Base-by-base conservation (phyloP, 2,888 invertebrate genomes). In the Hirtodrosophila confusa region DNA sequence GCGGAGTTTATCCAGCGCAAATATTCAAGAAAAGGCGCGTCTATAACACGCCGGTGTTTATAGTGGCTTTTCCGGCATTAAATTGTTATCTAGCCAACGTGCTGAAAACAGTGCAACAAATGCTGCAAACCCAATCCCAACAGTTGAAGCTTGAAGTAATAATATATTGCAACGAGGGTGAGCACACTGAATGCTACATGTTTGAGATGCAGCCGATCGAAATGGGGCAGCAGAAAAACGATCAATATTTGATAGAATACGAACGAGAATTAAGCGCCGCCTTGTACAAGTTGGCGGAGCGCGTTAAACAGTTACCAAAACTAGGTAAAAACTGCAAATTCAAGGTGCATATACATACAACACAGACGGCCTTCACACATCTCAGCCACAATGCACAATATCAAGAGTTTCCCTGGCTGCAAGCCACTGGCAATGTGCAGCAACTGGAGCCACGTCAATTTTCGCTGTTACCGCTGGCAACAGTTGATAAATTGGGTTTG, bases 331-430 rank as follows among this genome's bases (percentile, higher is more conserved):
- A 75, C 53, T 74, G 78, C 0, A 88, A 82, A 37, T 91, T 91
- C 33, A 90, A 86, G 53, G 55, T 91, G 6, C 77, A 89, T 4
- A 51, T 91, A 0, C 88, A 90, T 33, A 91, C 91, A 4, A 89
- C 89, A 1, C 89, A 91, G 50, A 54, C 83, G 0, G 87, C 79
- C 1, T 91, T 90, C 47, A 75, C 88, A 0, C 80, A 86, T 23
- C 64, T 90, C 0, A 89, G 80, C 31, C 86, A 90, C 23, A 84
- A 89, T 29, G 47, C 90, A 2, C 66, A 82, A 4, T 80, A 88
- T 43, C 89, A 91, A 77, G 89, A 90, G 9, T 91, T 90, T 54
- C 90, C 91, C 3, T 91, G 91, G 91, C 61, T 91, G 1, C 87
- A 87, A 23, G 74, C 79, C n/a, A 44, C 33, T 8, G 40, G 1